These are phyloP conservation scores for Sapajus apella DNA, from an alignment of 2,113 vertebrate genomes.

Conservation along the genomic window DNA sequence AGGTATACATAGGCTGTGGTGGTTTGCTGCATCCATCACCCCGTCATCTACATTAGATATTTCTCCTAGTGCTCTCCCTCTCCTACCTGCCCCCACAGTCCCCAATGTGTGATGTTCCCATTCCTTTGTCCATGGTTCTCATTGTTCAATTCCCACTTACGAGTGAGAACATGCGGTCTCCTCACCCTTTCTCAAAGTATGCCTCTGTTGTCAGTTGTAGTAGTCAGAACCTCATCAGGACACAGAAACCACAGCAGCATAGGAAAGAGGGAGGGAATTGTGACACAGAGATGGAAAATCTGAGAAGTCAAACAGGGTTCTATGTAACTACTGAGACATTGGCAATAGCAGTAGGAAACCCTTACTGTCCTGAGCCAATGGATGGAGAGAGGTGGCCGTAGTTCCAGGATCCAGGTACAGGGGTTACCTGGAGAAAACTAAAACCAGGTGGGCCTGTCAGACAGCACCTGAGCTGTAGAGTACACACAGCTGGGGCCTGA, in stretches of 20 bases:
- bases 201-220: not conserved
- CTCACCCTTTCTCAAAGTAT: not conserved
- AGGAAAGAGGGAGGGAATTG: too few relatives aligned
- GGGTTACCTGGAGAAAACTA: not conserved
- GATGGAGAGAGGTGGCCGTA: not conserved
- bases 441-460: not conserved
- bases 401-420: not conserved
- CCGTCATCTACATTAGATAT: too few relatives aligned
- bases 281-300: not conserved
- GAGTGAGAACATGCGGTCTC: not conserved
- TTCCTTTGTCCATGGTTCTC: too few relatives aligned
- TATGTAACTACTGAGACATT: not conserved
- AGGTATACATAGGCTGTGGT: too few relatives aligned
- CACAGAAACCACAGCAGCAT: not conserved
- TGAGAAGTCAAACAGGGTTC: not conserved
- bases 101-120: too few relatives aligned
- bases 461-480: too few relatives aligned
- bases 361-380: not conserved
- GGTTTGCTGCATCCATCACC: too few relatives aligned
- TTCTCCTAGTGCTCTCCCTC: too few relatives aligned
- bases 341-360: not conserved
- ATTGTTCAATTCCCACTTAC: too few relatives aligned
- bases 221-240: not conserved
- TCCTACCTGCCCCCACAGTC: too few relatives aligned
- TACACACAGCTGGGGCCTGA: not conserved